phyloP scores from a whole-genome alignment of 1,140 invertebrate species.

The Arctopsyche grandis region DNA sequence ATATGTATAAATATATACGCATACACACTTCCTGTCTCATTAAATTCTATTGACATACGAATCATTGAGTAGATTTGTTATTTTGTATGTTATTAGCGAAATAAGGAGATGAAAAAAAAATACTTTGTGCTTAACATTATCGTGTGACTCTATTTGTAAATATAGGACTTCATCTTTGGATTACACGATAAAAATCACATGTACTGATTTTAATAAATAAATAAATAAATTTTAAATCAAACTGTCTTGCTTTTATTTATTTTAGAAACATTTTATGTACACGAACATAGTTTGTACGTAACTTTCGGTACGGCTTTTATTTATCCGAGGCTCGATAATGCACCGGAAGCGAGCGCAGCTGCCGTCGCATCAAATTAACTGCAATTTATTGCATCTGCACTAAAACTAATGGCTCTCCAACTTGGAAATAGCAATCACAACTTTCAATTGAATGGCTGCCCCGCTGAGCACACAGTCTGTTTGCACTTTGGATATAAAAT shows the following conservation, averaged over 20 bases:
- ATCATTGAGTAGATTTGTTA: constrained; percentile 48
- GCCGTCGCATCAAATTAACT: constrained; percentile 34
- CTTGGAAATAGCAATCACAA: constrained; percentile 8
- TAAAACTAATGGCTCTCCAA: constrained; percentile 31
- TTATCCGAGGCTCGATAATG: background rate
- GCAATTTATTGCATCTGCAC: constrained; percentile 29
- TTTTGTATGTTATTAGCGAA: constrained; percentile 44
- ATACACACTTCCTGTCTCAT: constrained; percentile 33
- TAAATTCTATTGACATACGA: constrained; percentile 29
- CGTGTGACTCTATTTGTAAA: constrained; percentile 43
- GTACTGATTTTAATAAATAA: constrained; percentile 55
- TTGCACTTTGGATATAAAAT: background rate
- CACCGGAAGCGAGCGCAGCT: background rate
- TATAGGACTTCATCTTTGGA: constrained; percentile 36
- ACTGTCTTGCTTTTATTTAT: constrained; percentile 4
- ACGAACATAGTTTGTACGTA: background rate
- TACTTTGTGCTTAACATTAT: constrained; percentile 38
- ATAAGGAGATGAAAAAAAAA: constrained; percentile 31
- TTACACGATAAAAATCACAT: constrained; percentile 46
- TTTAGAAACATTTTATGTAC: constrained; percentile 7
- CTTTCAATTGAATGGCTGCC: constrained; percentile 4
- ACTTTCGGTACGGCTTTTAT: background rate
- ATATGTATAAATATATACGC: background rate
- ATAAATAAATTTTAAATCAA: constrained; percentile 40
- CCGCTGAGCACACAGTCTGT: background rate